These are phyloP conservation scores for Pampus argenteus DNA, from an alignment of 2,797 vertebrate species.

Conservation along the genomic window DNA sequence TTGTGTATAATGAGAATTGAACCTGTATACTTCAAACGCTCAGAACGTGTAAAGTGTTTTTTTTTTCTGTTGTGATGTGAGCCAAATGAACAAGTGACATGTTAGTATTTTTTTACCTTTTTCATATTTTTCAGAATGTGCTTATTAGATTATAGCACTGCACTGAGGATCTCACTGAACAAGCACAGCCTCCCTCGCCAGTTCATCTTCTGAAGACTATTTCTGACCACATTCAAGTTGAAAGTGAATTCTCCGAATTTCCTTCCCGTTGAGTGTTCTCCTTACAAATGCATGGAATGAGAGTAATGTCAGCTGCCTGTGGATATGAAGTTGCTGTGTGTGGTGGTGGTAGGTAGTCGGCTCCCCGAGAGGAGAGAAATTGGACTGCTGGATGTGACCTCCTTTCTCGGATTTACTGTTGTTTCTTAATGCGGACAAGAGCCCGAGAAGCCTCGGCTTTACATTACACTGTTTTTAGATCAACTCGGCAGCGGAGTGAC, in stretches of 20 bases:
- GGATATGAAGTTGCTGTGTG: conserved; percentile 34
- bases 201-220: background rate
- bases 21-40: too few relatives aligned
- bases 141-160: too few relatives aligned
- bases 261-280: conserved; percentile 29
- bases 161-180: too few relatives aligned
- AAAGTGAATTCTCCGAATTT: conserved; percentile 49
- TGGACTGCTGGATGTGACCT: conserved; percentile 47
- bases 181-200: conserved; percentile 8
- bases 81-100: too few relatives aligned
- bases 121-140: too few relatives aligned
- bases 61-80: too few relatives aligned
- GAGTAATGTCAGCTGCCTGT: conserved; percentile 50
- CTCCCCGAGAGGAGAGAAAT: conserved; percentile 34
- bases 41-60: too few relatives aligned
- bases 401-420: conserved; percentile 43
- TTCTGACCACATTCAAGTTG: conserved; percentile 22
- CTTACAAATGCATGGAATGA: conserved; percentile 59
- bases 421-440: conserved; percentile 32
- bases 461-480: conserved; percentile 51
- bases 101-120: too few relatives aligned
- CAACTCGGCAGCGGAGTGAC: conserved; percentile 4
- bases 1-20: too few relatives aligned
- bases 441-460: conserved; percentile 22
- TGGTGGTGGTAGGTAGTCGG: conserved; percentile 25